Evolutionary conservation across 2,113 vertebrate species (phyloP).

Genomic region (Psilopsiagon aymara): DNA sequence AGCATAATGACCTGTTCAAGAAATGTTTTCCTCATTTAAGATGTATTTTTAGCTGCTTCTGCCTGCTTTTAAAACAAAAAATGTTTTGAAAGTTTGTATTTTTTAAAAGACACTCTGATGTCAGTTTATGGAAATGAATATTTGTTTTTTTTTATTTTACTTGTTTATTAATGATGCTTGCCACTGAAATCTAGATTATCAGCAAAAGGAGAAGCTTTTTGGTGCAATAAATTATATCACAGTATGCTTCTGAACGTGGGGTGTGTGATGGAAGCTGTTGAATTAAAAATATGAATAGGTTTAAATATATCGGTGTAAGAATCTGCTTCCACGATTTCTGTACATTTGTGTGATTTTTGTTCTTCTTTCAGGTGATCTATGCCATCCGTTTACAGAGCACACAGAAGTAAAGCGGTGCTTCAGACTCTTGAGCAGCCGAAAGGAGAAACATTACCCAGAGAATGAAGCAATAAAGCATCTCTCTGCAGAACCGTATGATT

Average conservation of each 20-base stretch:
- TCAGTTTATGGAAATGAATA: neutral
- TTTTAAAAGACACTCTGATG: neutral
- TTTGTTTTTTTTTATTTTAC: neutral
- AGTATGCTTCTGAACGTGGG: rapidly evolving
- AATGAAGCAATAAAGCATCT: constrained; percentile 63
- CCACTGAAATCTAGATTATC: neutral
- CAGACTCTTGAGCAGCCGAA: neutral
- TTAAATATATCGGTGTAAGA: neutral
- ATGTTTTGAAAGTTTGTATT: neutral
- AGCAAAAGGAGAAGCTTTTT: neutral
- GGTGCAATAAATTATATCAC: neutral
- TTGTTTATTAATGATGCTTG: constrained; percentile 6
- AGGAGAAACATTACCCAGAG: neutral
- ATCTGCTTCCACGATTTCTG: neutral
- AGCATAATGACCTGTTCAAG: constrained; percentile 40
- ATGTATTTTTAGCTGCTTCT: constrained; percentile 34
- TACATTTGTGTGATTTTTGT: constrained; percentile 27
- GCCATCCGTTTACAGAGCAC: neutral
- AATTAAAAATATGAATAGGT: neutral
- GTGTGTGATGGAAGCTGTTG: neutral
- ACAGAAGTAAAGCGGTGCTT: neutral
- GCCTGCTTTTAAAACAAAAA: constrained; percentile 20
- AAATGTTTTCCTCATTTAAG: constrained; percentile 38
- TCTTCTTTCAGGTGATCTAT: constrained; percentile 70
- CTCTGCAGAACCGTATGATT: constrained; percentile 50